Conservation (phyloP, 2,113 vertebrate species). For the Nesogale talazaci region DNA sequence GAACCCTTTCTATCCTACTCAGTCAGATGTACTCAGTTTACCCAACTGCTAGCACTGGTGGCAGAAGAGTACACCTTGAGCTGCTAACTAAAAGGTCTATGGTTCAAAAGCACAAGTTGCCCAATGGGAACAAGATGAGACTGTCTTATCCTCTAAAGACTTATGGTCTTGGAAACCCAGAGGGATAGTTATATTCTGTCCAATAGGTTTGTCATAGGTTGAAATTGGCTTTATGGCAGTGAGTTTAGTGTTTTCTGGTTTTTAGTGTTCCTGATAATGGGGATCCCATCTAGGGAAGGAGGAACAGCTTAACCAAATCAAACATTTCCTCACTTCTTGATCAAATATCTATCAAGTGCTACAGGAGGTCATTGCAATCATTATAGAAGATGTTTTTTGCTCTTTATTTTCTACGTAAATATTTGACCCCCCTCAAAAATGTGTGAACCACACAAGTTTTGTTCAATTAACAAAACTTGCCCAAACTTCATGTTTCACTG, state of each 20-base stretch:
- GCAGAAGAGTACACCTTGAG: no score
- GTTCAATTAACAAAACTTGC: neutral
- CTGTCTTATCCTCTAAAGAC: no score
- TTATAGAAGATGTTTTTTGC: neutral
- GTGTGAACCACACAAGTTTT: neutral
- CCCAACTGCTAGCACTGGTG: neutral
- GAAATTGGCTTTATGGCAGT: no score
- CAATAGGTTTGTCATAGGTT: no score
- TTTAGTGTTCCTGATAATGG: no score
- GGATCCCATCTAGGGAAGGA: neutral
- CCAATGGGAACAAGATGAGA: no score
- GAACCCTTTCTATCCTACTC: neutral
- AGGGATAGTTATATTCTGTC: no score
- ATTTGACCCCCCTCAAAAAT: neutral
- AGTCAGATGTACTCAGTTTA: neutral
- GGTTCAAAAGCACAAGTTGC: no score
- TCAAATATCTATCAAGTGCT: conserved; percentile 24
- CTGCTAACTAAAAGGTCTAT: no score
- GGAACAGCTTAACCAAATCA: neutral
- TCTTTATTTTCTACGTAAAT: neutral
- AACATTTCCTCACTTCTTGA: neutral
- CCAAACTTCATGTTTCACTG: neutral
- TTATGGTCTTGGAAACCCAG: no score
- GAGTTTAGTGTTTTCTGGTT: no score
- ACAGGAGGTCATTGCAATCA: neutral